Evolutionary conservation across 2,797 vertebrate genomes (phyloP), one percentile per base, ranked within the genome.

Genomic region (Microchirus variegatus): DNA sequence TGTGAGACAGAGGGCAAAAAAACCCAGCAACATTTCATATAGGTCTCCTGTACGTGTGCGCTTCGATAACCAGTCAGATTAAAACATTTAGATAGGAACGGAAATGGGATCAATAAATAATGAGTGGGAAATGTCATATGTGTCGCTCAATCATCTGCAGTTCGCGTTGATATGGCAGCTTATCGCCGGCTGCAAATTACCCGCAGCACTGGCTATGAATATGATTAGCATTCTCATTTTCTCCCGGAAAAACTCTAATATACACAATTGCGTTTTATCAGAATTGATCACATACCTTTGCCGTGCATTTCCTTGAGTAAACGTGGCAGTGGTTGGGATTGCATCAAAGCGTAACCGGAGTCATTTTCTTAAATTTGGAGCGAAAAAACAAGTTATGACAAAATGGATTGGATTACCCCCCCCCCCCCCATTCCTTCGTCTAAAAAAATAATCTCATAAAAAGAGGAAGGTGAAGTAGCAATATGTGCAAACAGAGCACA

Each of bases 181-280:
- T 89, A 84, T 83, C 73, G 76, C 74, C 40, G 69, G 74, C 76
- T 75, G 78, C 63, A 90, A 91, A 92, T 91, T 84, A 88, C 83
- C 87, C 78, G 67, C 70, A 75, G 85, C 78, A 40, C 61, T 46
- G 51, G 73, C 87, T 90, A 90, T 92, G 90, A 92, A 91, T 91
- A 91, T 77, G 81, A 91, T 92, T 91, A 87, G 77, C 87, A 75
- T 88, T 90, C 78, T 86, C 76, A 88, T 88, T 90, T 87, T 79
- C 80, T 45, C 73, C 22, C 19, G 57, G 67, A 80, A 90, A 88
- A 84, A 22, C 72, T 81, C 72, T 78, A 81, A 89, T 88, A 88
- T 89, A 88, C 75, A 86, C 79, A 88, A 87, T 89, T 83, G 70
- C 56, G 57, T 74, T 80, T 72, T 59, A 81, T 77, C 66, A 6